Evolutionary conservation across 2,888 invertebrate species (phyloP).

Genomic region (Druceiella hillmani): DNA sequence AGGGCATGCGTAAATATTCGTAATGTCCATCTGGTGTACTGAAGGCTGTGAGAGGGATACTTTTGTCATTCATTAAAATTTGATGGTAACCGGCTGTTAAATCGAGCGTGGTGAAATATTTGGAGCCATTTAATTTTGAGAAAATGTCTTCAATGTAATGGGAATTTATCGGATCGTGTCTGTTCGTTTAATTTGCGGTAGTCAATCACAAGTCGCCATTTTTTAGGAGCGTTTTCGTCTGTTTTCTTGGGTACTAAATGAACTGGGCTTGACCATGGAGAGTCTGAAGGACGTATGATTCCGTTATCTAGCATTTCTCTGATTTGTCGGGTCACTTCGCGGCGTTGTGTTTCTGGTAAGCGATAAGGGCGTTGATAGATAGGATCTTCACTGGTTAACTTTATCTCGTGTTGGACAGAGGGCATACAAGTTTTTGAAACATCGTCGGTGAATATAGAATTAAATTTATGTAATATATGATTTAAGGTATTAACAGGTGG

Average conservation of each 20-base stretch:
- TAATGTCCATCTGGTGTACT: neutral
- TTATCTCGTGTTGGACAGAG: too few species aligned
- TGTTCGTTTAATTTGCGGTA: neutral
- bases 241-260: conserved; percentile 16
- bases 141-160: conserved; percentile 1
- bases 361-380: too few species aligned
- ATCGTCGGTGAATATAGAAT: too few species aligned
- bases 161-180: neutral
- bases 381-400: too few species aligned
- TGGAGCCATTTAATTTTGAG: neutral
- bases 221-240: conserved; percentile 12
- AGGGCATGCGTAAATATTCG: too few species aligned
- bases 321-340: too few species aligned
- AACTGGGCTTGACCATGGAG: conserved; percentile 14
- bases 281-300: conserved; percentile 12
- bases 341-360: too few species aligned
- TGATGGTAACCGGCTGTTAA: conserved; percentile 1
- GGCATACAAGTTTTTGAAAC: too few species aligned
- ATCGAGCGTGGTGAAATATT: conserved; percentile 1
- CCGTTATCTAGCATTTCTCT: conserved; percentile 13
- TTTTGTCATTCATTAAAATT: neutral
- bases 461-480: too few species aligned
- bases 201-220: conserved; percentile 13
- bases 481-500: too few species aligned
- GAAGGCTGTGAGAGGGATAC: neutral